These are phyloP conservation scores for Marisa cornuarietis DNA, from an alignment of 1,140 invertebrate genomes.

Conservation along the genomic window DNA sequence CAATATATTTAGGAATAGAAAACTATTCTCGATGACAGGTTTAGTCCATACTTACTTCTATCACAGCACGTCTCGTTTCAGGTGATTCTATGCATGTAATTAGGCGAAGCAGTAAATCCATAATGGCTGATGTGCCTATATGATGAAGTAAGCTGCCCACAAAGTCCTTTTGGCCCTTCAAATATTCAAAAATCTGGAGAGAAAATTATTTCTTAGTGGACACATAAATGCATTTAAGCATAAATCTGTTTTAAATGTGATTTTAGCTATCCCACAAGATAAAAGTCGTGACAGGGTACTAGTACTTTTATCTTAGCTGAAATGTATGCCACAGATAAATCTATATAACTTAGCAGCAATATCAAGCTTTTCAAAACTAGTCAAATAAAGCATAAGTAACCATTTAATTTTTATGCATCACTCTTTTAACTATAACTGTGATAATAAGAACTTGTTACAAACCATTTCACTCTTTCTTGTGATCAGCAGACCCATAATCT, in stretches of 20 bases:
- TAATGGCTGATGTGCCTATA: constrained; percentile 92
- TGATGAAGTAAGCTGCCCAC: constrained; percentile 86
- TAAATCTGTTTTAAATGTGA: background rate
- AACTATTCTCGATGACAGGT: too few relatives aligned
- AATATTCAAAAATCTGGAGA: constrained; percentile 89
- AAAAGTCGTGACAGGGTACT: too few relatives aligned
- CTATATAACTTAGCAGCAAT: too few relatives aligned
- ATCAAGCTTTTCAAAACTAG: too few relatives aligned
- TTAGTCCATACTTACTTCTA: constrained; percentile 75
- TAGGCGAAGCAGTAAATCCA: constrained; percentile 90
- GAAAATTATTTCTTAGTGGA: constrained; percentile 47
- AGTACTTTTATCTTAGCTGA: too few relatives aligned
- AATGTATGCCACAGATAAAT: too few relatives aligned
- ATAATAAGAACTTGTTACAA: constrained; percentile 8
- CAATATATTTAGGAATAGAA: too few relatives aligned
- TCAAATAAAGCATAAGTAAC: background rate
- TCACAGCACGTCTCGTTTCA: constrained; percentile 81
- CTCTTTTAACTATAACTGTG: background rate
- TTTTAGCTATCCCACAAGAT: too few relatives aligned
- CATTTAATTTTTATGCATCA: background rate
- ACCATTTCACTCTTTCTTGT: constrained; percentile 82
- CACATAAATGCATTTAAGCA: constrained; percentile 6
- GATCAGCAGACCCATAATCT: constrained; percentile 88
- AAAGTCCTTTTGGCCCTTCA: constrained; percentile 86
- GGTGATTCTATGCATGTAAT: constrained; percentile 85